Percentiles rank a stretch among this genome's conserved stretches.
phyloP scores from a whole-genome alignment of 2,797 vertebrate species.

The Cyprinodon diabolis region DNA sequence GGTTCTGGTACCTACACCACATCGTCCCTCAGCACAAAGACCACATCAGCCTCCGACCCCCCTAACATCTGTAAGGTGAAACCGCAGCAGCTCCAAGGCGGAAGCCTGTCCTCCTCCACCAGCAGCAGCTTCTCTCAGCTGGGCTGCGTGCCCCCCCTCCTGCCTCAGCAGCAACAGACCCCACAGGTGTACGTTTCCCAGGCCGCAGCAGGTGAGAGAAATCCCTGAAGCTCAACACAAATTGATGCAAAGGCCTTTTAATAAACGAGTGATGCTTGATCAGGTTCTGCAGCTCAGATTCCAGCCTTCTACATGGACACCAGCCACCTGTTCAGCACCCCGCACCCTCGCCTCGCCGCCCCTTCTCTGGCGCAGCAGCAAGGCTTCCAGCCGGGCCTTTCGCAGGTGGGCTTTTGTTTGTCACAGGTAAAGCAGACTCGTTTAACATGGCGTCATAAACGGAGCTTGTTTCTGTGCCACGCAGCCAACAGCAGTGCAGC shows the following conservation, averaged over 20 bases:
- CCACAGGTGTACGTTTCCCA: conserved; percentile 98
- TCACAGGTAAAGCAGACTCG: not conserved
- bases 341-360: conserved; percentile 93
- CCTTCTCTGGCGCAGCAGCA: conserved; percentile 95
- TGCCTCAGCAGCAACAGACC: conserved; percentile 94
- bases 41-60: conserved; percentile 94
- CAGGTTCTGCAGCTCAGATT: conserved; percentile 91
- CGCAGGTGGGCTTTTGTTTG: conserved; percentile 84
- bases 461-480: conserved; percentile 12
- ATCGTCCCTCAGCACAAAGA: conserved; percentile 95
- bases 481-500: conserved; percentile 93
- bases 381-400: conserved; percentile 95
- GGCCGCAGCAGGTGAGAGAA: conserved; percentile 92
- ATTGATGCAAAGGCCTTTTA: not conserved
- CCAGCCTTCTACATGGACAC: conserved; percentile 99
- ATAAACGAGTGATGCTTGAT: conserved; percentile 8
- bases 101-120: conserved; percentile 82
- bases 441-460: not conserved
- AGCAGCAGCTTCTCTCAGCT: conserved; percentile 92
- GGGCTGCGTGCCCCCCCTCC: conserved; percentile 92
- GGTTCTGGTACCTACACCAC: conserved; percentile 96
- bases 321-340: conserved; percentile 94
- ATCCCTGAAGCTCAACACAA: no score
- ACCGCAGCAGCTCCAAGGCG: conserved; percentile 94
- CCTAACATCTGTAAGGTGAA: conserved; percentile 99